Evolutionary conservation across 2,113 vertebrate genomes (phyloP).

Genomic region (Protobothrops mucrosquamatus): DNA sequence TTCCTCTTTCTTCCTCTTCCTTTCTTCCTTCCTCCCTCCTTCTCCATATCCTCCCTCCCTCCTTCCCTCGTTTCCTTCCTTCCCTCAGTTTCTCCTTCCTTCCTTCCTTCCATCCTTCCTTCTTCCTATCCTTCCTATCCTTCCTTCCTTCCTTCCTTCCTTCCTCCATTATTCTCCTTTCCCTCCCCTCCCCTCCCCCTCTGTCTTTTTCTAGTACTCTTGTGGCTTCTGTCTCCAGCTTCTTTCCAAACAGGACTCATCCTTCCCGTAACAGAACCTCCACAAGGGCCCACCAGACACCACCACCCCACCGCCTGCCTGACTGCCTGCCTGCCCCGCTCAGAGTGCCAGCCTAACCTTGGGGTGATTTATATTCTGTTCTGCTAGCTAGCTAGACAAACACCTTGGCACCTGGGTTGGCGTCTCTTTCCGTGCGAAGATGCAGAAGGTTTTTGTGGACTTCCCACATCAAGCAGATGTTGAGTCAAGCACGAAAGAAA

Average conservation of each 20-base stretch:
- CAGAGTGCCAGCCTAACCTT: conserved; percentile 9
- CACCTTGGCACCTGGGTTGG: conserved; percentile 41
- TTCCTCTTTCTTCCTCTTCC: too few species aligned
- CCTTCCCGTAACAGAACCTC: conserved; percentile 50
- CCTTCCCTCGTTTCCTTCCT: neutral
- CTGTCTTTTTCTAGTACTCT: neutral
- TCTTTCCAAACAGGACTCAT: conserved; percentile 27
- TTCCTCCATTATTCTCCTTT: too few species aligned
- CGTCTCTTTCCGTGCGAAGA: conserved; percentile 37
- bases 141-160: too few species aligned
- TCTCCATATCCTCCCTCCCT: neutral
- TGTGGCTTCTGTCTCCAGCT: neutral
- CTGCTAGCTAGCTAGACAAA: conserved; percentile 57
- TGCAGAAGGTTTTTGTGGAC: conserved; percentile 36
- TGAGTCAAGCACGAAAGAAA: neutral
- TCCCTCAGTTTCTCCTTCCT: neutral
- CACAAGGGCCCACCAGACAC: conserved; percentile 20
- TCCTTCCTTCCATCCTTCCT: neutral
- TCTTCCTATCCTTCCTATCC: too few species aligned
- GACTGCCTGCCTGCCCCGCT: conserved; percentile 38
- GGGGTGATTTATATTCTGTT: conserved; percentile 37
- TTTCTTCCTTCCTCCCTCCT: too few species aligned
- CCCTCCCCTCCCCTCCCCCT: neutral
- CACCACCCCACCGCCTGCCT: too few species aligned
- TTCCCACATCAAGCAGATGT: conserved; percentile 15